These are phyloP conservation scores for Paedocypris sp. DNA, from an alignment of 2,113 vertebrate genomes.

Conservation along the genomic window DNA sequence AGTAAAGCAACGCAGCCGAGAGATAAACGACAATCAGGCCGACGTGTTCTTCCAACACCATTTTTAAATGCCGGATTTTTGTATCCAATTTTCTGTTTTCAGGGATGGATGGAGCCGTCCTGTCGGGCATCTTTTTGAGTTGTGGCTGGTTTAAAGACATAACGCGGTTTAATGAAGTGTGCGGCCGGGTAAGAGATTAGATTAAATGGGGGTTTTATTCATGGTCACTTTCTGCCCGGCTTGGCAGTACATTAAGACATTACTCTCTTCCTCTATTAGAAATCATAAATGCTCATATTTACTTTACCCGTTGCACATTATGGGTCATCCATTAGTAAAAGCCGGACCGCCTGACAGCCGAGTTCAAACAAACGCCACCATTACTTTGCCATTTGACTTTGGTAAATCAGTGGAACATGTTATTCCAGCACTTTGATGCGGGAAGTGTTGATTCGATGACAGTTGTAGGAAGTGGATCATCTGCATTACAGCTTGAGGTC, in stretches of 20 bases:
- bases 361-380: constrained; percentile 17
- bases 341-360: constrained; percentile 22
- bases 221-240: constrained; percentile 36
- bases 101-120: not conserved
- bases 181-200: constrained; percentile 34
- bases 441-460: constrained; percentile 12
- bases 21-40: not conserved
- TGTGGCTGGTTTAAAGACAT: constrained; percentile 28
- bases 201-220: constrained; percentile 41
- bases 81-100: constrained; percentile 2
- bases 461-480: not conserved
- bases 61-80: constrained; percentile 4
- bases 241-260: constrained; percentile 38
- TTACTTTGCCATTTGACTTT: constrained; percentile 11
- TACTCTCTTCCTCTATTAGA: constrained; percentile 23
- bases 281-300: constrained; percentile 30
- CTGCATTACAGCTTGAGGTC: constrained; percentile 7
- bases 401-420: constrained; percentile 2
- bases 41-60: not conserved
- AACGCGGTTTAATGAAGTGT: constrained; percentile 37
- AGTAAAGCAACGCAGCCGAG: constrained; percentile 6
- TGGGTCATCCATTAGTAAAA: constrained; percentile 30
- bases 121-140: constrained; percentile 27
- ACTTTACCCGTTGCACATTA: constrained; percentile 26
- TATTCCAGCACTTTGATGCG: not conserved